Evolutionary conservation across 2,797 vertebrate species (phyloP), one percentile per base, ranked within the genome.

Genomic region (Euthynnus affinis): DNA sequence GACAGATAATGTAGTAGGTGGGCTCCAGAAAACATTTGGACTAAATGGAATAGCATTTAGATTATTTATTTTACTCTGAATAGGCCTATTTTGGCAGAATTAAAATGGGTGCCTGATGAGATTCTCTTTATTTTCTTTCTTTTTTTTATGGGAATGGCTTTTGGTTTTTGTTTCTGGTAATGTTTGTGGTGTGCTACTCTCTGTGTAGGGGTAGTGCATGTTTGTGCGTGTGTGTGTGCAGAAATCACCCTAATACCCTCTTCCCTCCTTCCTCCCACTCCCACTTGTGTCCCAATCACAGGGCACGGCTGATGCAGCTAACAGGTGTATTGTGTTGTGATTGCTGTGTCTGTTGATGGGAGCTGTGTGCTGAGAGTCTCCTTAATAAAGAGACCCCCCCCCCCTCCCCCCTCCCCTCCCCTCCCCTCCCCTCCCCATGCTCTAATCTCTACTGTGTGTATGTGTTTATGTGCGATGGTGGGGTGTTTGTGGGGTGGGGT

Each of bases 271-370:
- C 65, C 77, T 76, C 58, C 69, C 70, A 75, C 60, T 72, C 61
- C 77, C 74, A 85, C 82, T 81, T 80, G 78, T 78, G 78, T 81
- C 74, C 88, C 80, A 91, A 90, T 92, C 91, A 91, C 63, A 80
- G 83, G 55, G 61, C 80, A 64, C 2, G 64, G 78, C 71, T 74
- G 85, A 88, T 63, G 84, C 86, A 52, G 83, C 88, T 83, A 91
- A 89, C 86, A 87, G 89, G 85, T 91, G 84, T 80, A 91, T 89
- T 90, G 89, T 91, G 89, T 64, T 72, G 87, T 93, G 89, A 94
- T 92, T 92, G 90, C 84, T 48, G 81, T 63, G 78, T 73, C 82
- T 87, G 83, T 66, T 82, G 82, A 88, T 88, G 83, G 72, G 64
- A 85, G 77, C 59, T 53, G 52, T 68, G 71, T 74, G 78, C 57